Evolutionary conservation across 1,140 invertebrate species (phyloP).

Genomic region (Reticulitermes speratus): DNA sequence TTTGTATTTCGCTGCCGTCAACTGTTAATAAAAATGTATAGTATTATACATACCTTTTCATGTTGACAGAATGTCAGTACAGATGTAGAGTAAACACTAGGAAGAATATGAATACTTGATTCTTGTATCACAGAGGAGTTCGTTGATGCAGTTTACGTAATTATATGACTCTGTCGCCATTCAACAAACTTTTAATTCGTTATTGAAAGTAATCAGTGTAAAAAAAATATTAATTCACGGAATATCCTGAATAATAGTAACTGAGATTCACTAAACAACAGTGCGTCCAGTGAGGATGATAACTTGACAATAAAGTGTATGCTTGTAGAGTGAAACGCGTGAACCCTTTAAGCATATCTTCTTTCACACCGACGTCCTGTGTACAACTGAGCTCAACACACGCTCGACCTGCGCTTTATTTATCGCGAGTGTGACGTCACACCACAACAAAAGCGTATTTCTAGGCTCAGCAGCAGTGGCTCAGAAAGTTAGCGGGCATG

Average conservation of each 20-base stretch:
- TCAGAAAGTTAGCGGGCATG: neutral
- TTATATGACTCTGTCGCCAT: constrained; percentile 14
- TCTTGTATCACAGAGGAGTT: neutral
- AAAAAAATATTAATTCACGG: constrained; percentile 13
- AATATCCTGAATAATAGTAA: constrained; percentile 21
- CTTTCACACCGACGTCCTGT: neutral
- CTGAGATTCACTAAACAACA: constrained; percentile 20
- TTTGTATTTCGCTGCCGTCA: too few relatives aligned
- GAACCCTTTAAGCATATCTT: neutral
- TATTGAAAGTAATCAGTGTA: neutral
- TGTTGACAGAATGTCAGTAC: constrained; percentile 9
- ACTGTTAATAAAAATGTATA: too few relatives aligned
- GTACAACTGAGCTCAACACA: neutral
- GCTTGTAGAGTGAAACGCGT: neutral
- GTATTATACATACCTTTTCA: constrained; percentile 17
- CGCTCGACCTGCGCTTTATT: neutral
- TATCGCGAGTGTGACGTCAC: neutral
- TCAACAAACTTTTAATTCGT: neutral
- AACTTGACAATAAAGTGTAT: neutral
- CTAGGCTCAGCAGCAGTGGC: neutral
- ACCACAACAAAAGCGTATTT: neutral
- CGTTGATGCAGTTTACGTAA: neutral
- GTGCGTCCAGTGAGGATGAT: constrained; percentile 19
- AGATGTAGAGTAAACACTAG: neutral
- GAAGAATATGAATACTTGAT: neutral